Conservation (phyloP, 2,113 vertebrate genomes). For the Phalacrocorax carbo region DNA sequence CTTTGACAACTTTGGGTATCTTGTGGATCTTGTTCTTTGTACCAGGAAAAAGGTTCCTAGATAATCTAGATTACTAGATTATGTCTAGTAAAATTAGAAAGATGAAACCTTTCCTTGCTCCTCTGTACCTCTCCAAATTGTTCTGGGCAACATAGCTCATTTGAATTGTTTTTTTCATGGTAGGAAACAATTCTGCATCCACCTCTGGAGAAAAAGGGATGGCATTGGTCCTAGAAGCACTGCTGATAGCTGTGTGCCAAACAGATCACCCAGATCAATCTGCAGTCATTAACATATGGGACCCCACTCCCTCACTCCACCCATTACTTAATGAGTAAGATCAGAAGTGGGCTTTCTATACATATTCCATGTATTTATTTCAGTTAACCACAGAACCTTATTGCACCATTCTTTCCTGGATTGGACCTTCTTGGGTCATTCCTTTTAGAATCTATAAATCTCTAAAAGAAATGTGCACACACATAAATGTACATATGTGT, state of each 20-base stretch:
- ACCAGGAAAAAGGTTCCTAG: not conserved
- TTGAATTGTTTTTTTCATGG: not conserved
- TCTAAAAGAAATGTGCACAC: not conserved
- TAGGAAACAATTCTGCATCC: not conserved
- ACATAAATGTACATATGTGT: not conserved
- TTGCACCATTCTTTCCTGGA: not conserved
- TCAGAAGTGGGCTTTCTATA: not conserved
- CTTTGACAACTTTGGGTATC: not conserved
- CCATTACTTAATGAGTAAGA: not conserved
- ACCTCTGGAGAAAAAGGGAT: not conserved
- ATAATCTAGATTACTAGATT: not conserved
- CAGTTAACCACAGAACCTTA: not conserved
- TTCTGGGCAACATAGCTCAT: not conserved
- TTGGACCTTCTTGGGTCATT: not conserved
- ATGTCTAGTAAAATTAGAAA: not conserved
- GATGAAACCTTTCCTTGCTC: not conserved
- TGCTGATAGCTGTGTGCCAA: not conserved
- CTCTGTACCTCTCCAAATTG: not conserved
- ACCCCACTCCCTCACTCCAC: not conserved
- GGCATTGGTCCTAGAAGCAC: not conserved
- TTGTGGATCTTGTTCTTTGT: not conserved
- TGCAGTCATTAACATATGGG: not conserved
- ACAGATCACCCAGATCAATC: not conserved
- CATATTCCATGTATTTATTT: not conserved
- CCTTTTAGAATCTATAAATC: not conserved